phyloP scores from a whole-genome alignment of 2,797 vertebrate genomes.

The Pangasius mekongensis region DNA sequence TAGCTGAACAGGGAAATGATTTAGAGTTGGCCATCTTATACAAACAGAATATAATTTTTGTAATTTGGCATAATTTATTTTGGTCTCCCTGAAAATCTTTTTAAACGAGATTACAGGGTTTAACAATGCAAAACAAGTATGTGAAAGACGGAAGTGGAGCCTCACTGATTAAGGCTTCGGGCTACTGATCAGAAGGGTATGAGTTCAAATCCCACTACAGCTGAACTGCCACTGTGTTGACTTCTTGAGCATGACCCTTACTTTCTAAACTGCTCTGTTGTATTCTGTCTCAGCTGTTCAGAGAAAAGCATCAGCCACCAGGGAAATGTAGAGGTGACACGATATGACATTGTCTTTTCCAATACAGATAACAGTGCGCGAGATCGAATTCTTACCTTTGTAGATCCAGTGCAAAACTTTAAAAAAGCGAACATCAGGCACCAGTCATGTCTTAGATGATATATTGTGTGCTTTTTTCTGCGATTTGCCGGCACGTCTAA shows the following conservation, averaged over 20 bases:
- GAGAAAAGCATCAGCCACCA: not conserved
- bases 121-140: not conserved
- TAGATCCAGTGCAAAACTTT: not conserved
- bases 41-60: no score
- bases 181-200: not conserved
- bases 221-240: not conserved
- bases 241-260: not conserved
- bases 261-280: not conserved
- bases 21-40: not conserved
- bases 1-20: not conserved
- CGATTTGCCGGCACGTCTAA: not conserved
- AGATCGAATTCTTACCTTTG: not conserved
- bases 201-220: not conserved
- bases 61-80: not conserved
- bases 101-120: not conserved
- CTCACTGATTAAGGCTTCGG: not conserved
- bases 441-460: not conserved
- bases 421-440: not conserved
- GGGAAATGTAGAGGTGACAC: no score
- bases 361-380: not conserved
- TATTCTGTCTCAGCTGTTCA: not conserved
- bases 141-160: not conserved
- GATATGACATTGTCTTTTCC: no score
- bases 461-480: not conserved
- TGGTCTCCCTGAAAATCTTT: not conserved